phyloP scores from a whole-genome alignment of 2,888 invertebrate genomes.

The Alviniconcha strummeri region DNA sequence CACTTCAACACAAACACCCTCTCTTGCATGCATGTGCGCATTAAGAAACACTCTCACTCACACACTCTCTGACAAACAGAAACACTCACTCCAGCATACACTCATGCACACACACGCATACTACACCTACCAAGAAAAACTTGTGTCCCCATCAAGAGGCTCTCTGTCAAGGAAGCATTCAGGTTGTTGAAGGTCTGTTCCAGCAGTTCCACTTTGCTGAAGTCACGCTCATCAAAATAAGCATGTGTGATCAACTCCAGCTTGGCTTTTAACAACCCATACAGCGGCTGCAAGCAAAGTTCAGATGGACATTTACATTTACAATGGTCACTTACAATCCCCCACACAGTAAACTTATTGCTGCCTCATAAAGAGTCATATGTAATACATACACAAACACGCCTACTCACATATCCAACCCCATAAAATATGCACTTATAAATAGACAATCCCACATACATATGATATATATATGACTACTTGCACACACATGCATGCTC shows the following conservation, averaged over 20 bases:
- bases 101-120: not conserved
- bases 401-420: no score
- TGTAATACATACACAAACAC: no score
- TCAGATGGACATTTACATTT: not conserved
- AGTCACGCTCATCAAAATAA: slow-evolving; percentile 89
- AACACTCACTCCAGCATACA: not conserved
- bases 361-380: not conserved
- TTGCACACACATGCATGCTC: slow-evolving; percentile 5
- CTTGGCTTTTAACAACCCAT: slow-evolving; percentile 88
- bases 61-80: not conserved
- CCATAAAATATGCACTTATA: not conserved
- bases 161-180: slow-evolving; percentile 85
- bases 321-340: not conserved
- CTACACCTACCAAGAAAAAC: slow-evolving; percentile 80
- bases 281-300: slow-evolving; percentile 81
- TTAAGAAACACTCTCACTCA: not conserved
- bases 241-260: slow-evolving; percentile 96
- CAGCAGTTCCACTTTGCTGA: slow-evolving; percentile 77
- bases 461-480: no score
- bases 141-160: slow-evolving; percentile 76
- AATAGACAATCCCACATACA: no score
- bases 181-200: slow-evolving; percentile 94
- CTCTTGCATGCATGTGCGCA: no score
- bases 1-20: no score
- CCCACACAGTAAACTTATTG: not conserved